Conservation (phyloP, 64 coral and sea anemone genomes). For the Pachyseris speciosa region DNA sequence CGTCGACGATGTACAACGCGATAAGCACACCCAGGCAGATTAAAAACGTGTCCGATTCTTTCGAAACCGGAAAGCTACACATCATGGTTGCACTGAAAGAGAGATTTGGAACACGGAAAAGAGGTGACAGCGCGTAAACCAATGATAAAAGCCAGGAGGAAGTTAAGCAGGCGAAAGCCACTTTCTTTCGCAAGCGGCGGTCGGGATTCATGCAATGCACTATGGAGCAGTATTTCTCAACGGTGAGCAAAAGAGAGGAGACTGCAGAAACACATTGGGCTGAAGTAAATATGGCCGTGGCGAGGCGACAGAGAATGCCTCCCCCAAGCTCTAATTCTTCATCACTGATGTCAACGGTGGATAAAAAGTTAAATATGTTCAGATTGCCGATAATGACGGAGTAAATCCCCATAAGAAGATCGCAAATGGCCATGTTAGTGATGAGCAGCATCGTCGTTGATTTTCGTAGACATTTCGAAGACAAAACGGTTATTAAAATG, state of each 20-base stretch:
- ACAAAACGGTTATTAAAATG: conserved; percentile 17
- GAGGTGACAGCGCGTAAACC: conserved; percentile 15
- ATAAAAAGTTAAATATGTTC: conserved; percentile 48
- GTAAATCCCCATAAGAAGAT: conserved; percentile 42
- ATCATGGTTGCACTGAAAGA: not conserved
- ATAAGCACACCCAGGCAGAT: conserved; percentile 36
- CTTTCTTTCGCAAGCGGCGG: not conserved
- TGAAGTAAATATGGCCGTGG: conserved; percentile 22
- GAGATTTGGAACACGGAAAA: not conserved
- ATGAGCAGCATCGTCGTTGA: conserved; percentile 54
- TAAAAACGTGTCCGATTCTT: not conserved
- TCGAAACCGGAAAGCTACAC: conserved; percentile 37
- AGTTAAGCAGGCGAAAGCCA: not conserved
- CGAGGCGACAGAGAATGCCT: conserved; percentile 13
- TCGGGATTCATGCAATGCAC: conserved; percentile 66
- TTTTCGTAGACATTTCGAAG: conserved; percentile 34
- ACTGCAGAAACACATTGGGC: conserved; percentile 29
- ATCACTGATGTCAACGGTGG: not conserved
- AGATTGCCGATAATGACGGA: conserved; percentile 32
- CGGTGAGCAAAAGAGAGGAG: conserved; percentile 37
- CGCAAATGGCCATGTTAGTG: conserved; percentile 60
- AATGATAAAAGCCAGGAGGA: conserved; percentile 30
- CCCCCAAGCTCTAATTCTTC: not conserved
- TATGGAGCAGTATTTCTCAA: conserved; percentile 62
- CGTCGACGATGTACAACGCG: conserved; percentile 36